phyloP scores from a whole-genome alignment of 2,113 vertebrate genomes.

The Turdus rufiventris region DNA sequence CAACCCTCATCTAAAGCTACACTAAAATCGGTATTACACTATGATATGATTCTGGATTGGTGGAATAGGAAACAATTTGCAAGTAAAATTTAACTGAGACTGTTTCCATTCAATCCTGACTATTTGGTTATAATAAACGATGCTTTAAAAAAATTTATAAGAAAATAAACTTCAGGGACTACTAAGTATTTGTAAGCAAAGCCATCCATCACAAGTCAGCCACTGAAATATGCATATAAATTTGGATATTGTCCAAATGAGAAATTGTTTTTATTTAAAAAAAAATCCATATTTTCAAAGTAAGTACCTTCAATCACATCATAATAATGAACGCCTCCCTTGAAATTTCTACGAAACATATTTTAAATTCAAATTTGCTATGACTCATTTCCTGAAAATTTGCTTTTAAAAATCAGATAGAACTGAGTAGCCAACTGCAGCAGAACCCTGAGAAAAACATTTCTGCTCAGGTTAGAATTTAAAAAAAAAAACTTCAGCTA shows the following conservation, averaged over 20 bases:
- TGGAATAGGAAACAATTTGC: slow-evolving; percentile 71
- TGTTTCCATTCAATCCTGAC: slow-evolving; percentile 52
- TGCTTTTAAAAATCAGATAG: neutral
- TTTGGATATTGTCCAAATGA: neutral
- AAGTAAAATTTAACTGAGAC: slow-evolving; percentile 70
- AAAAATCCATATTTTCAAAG: neutral
- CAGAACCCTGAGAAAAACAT: neutral
- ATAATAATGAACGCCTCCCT: neutral
- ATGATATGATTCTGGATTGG: slow-evolving; percentile 43
- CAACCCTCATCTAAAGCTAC: slow-evolving; percentile 72
- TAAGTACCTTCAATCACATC: slow-evolving; percentile 46
- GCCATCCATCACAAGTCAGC: slow-evolving; percentile 1
- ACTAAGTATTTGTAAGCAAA: slow-evolving; percentile 9
- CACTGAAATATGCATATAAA: neutral
- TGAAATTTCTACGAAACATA: neutral
- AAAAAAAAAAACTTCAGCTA: neutral
- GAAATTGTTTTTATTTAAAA: neutral
- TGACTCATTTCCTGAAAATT: neutral
- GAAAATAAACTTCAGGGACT: neutral
- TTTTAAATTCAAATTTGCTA: neutral
- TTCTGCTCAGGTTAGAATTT: neutral
- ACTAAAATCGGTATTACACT: slow-evolving; percentile 35
- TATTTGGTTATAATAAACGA: neutral
- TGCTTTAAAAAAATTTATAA: neutral
- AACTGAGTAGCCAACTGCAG: neutral